These are phyloP conservation scores for Drosophila nasuta DNA, from an alignment of 1,140 invertebrate genomes.

Conservation along the genomic window DNA sequence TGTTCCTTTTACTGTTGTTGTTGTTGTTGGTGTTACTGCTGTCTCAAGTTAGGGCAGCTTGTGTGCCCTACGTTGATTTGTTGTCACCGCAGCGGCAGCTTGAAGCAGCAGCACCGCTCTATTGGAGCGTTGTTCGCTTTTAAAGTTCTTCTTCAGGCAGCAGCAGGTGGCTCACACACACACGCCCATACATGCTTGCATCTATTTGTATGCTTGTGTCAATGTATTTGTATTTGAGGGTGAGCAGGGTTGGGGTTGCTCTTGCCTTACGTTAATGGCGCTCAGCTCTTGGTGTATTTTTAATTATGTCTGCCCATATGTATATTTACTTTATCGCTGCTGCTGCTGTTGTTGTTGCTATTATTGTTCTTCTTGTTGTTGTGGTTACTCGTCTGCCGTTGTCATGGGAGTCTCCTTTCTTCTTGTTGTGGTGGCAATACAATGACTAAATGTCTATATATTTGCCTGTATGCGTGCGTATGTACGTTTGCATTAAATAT, in stretches of 20 bases:
- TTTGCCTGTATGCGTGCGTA: neutral
- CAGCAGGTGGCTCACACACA: slow-evolving; percentile 70
- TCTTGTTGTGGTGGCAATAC: slow-evolving; percentile 44
- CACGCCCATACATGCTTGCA: slow-evolving; percentile 46
- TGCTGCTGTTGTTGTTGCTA: slow-evolving; percentile 31
- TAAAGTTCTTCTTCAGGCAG: slow-evolving; percentile 50
- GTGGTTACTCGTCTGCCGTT: slow-evolving; percentile 45
- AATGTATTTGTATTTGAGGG: neutral
- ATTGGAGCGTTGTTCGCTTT: slow-evolving; percentile 23
- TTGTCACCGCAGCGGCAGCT: slow-evolving; percentile 70
- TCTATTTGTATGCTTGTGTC: slow-evolving; percentile 22
- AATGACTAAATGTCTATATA: slow-evolving; percentile 2
- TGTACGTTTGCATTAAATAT: slow-evolving; percentile 35
- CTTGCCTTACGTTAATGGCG: slow-evolving; percentile 51
- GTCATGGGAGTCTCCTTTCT: slow-evolving; percentile 69
- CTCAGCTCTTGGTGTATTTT: slow-evolving; percentile 65
- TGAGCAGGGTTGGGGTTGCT: slow-evolving; percentile 41
- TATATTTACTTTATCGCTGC: slow-evolving; percentile 67
- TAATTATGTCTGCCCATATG: slow-evolving; percentile 70
- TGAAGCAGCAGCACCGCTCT: slow-evolving; percentile 54
- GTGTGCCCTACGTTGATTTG: slow-evolving; percentile 47
- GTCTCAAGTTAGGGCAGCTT: slow-evolving; percentile 30
- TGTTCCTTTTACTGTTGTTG: slow-evolving; percentile 15
- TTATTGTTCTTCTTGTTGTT: slow-evolving; percentile 28
- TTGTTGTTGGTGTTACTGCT: slow-evolving; percentile 1